Base-by-base conservation (phyloP, 2,888 invertebrate genomes). In the Ormia ochracea region DNA sequence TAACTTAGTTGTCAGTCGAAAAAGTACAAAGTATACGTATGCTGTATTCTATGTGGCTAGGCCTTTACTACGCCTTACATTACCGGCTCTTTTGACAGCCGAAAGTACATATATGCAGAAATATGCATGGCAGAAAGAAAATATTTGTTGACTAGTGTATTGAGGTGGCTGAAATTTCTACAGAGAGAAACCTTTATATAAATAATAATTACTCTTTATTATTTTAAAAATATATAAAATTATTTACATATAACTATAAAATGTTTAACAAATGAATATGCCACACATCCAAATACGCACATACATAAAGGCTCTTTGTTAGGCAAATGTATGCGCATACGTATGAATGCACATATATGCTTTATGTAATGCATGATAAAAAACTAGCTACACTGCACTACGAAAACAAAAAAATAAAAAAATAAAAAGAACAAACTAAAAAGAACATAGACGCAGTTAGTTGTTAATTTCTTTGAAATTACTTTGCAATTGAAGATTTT, bases 381-480 rank as follows among this genome's bases (percentile, higher is more conserved):
- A 80, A 78, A 81, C 72, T 69, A 81, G 83, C 80, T 81, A 83
- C 81, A 82, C 82, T 81, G 84, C 84, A 84, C 85, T 82, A 85
- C 86, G 84, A 84, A 85, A 82, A 82, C 84, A 82, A 66, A 58
- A 69, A 48, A 65, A 63, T 52, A 56, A 54, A 21, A 76, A 36
- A 41, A 10, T 7, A 23, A 58, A 31, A 0, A 26, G 10, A 14
- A 63, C 31, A 36, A 21, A 36, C n/a, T 41, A 21, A 14, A 36
- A 38, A 45, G 21, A 26, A 54, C 9, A 63, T 43, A 23, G 10
- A 38, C 54, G 10, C 10, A 10, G 9, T 9, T n/a, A 66, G 21
- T 21, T 50, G 38, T 66, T 65, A 38, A 17, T 23, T 23, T 36
- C 17, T 9, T 45, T 14, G 1, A 12, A 21, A 33, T 28, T 17